Base-by-base conservation (phyloP, 2,888 invertebrate species). In the Villa cingulata region DNA sequence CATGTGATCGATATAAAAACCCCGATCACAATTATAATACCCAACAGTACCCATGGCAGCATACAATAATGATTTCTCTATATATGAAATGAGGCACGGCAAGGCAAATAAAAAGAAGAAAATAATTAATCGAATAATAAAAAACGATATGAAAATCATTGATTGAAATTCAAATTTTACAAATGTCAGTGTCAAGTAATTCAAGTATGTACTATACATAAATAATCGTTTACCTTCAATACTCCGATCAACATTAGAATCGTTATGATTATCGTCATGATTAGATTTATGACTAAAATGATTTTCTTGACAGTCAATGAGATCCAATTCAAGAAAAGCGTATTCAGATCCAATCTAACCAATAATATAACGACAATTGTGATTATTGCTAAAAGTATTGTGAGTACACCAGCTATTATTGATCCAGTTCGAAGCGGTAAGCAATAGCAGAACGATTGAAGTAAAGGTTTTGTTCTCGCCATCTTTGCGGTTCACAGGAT, bases 11-110 rank as follows among this genome's bases (percentile, higher is more conserved):
- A 87, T 55, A 88, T 80, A 40, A 86, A 71, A 48, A 87, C 66
- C 2, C 84, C 86, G 54, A 88, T 74, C 10, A 82, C 82, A 43
- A 87, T 72, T 73, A 88, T 82, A 48, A 87, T 78, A 5, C 86
- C 87, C 44, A 88, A 72, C 42, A 85, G 77, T 36, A 89, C 84
- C 84, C 86, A 88, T 7, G 87, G 87, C 46, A 87, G 73, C 86
- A 88, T 86, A 18, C 17, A 37, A 32, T 39, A 16, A 6, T 20
- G n/a, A 32, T 32, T 32, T 32, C 29, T 32, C 29, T 32, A 2
- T 23, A 7, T n/a, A 23, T 6, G 23, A 23, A 23, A 23, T 6
- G 7, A 23, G 7, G 7, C 7, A 7, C 7, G 23, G 23, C n/a
- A n/a, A n/a, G n/a, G n/a, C n/a, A n/a, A n/a, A n/a, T n/a, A n/a